phyloP scores from a whole-genome alignment of 2,888 invertebrate species.

The Agrochola lota region DNA sequence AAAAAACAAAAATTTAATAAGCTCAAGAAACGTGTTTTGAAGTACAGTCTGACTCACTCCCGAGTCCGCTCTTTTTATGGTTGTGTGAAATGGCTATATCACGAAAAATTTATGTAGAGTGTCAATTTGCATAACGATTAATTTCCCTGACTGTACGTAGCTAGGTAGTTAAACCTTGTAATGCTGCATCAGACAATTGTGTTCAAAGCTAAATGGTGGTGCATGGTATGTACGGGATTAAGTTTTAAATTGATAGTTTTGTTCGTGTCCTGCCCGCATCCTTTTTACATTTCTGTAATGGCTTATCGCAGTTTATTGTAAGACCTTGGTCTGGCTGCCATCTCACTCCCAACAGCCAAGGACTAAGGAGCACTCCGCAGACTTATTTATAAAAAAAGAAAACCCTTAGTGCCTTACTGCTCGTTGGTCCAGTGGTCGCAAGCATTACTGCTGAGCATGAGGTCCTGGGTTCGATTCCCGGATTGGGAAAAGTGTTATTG shows the following conservation, averaged over 20 bases:
- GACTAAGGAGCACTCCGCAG: neutral
- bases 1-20: too few relatives aligned
- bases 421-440: too few relatives aligned
- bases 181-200: neutral
- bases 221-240: neutral
- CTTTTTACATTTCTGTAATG: neutral
- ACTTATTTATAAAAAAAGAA: neutral
- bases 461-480: too few relatives aligned
- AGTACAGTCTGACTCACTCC: too few relatives aligned
- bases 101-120: neutral
- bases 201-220: neutral
- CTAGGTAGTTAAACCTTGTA: neutral
- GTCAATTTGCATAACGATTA: neutral
- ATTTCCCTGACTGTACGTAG: neutral
- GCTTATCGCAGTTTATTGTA: neutral
- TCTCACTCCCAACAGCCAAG: neutral
- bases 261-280: neutral
- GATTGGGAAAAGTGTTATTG: too few relatives aligned
- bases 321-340: neutral
- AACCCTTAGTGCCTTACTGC: too few relatives aligned
- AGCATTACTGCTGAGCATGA: too few relatives aligned
- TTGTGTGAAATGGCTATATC: too few relatives aligned
- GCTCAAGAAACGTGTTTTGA: too few relatives aligned
- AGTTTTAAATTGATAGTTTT: conserved; percentile 13
- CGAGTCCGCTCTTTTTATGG: too few relatives aligned